phyloP scores from a whole-genome alignment of 1,140 invertebrate genomes.

The Paralvinella palmiformis region DNA sequence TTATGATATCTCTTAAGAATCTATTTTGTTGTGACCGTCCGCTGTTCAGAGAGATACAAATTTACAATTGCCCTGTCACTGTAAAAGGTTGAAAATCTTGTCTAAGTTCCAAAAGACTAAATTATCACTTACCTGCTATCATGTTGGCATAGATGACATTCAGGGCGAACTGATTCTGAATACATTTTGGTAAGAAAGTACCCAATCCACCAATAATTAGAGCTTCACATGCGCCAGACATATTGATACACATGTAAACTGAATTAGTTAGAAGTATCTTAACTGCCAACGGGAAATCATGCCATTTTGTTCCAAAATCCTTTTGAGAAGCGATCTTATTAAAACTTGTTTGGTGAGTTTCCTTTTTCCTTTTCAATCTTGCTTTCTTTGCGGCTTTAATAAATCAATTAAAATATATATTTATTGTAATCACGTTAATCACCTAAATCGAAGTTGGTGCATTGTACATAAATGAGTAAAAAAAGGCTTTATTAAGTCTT shows the following conservation, averaged over 20 bases:
- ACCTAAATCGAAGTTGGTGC: too few species aligned
- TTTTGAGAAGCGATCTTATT: neutral
- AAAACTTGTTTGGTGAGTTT: neutral
- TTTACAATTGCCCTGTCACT: too few species aligned
- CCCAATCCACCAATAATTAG: neutral
- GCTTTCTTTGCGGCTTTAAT: neutral
- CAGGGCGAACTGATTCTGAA: neutral
- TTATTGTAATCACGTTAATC: neutral
- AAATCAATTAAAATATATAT: neutral
- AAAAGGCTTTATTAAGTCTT: too few species aligned
- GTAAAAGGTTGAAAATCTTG: too few species aligned
- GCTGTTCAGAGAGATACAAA: too few species aligned
- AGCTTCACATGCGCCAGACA: neutral
- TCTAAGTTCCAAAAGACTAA: too few species aligned
- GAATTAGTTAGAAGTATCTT: neutral
- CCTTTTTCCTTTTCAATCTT: neutral
- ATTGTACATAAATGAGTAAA: too few species aligned
- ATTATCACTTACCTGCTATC: neutral
- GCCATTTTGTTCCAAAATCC: neutral
- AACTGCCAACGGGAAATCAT: neutral
- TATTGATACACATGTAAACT: neutral
- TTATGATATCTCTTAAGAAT: too few species aligned
- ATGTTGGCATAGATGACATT: neutral
- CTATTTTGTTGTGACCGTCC: too few species aligned
- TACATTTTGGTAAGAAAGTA: neutral